Base-by-base conservation (phyloP, 2,888 invertebrate genomes). In the Trissolcus japonicus region DNA sequence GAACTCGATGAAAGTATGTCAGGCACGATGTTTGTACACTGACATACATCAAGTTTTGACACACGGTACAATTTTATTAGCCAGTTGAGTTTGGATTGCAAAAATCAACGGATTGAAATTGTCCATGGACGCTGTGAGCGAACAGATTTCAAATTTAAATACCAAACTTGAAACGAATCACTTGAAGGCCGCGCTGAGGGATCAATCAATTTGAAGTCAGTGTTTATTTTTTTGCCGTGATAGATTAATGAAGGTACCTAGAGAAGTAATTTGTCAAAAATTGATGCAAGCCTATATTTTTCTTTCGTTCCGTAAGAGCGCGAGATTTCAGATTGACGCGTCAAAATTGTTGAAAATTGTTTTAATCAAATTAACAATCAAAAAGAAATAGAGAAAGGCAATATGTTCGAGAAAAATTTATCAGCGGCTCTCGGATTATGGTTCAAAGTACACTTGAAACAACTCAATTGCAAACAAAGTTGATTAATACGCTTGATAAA, bases 221-320 rank as follows among this genome's bases (percentile, higher is more conserved):
- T 54, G 29, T 54, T 65, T 59, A n/a, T 63, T 71, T 17, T 54
- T 25, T 25, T 25, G 6, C 17, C 59, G 35, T 19, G 54, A 43
- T 59, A 59, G 54, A 72, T 72, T 72, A 59, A 65, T 59, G 59
- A 65, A 65, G 59, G 35, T 11, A 48, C 13, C 57, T 59, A 25
- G 72, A 40, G 53, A 25, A 65, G 63, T 57, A 53, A 72, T 72
- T 53, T 72, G 65, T 65, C 72, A 63, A 72, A 72, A 72, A 65
- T 54, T 46, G 29, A 59, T 13, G 29, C 46, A 17, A 51, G 57
- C 0, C 25, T 4, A 6, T 6, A 25, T 4, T 25, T 25, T 25
- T 25, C n/a, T n/a, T n/a, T n/a, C n/a, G n/a, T n/a, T n/a, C n/a
- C n/a, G n/a, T n/a, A n/a, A n/a, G n/a, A n/a, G n/a, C n/a, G n/a